Percentiles rank a stretch among this genome's conserved stretches.
These are phyloP conservation scores for Nipponia nippon DNA, from an alignment of 2,113 vertebrate species.

Conservation along the genomic window DNA sequence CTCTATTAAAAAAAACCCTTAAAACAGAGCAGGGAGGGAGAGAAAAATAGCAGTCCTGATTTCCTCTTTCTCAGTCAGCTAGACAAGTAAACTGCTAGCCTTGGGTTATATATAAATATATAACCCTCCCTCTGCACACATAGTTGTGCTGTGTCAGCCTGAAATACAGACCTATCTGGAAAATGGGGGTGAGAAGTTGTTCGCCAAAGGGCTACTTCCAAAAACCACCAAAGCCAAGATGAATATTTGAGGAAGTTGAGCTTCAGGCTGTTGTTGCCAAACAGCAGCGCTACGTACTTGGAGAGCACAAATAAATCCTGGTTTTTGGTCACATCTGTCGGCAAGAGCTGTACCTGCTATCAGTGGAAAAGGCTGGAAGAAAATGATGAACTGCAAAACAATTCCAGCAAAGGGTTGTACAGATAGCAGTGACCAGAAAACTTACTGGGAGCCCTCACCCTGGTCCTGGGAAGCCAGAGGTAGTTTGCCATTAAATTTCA, in stretches of 20 bases:
- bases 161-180: not conserved
- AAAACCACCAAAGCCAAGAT: not conserved
- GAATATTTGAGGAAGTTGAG: not conserved
- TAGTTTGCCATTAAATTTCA: not conserved
- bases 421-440: not conserved
- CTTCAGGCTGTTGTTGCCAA: not conserved
- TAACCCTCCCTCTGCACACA: not conserved
- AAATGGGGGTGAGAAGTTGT: accelerated
- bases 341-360: not conserved
- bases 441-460: not conserved
- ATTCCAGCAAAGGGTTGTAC: not conserved
- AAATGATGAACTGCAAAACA: not conserved
- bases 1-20: not conserved
- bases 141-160: not conserved
- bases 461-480: not conserved
- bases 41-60: not conserved
- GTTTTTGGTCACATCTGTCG: not conserved
- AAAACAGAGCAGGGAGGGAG: not conserved
- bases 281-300: accelerated
- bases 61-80: not conserved
- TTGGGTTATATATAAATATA: not conserved
- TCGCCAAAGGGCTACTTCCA: not conserved
- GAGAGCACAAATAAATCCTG: not conserved
- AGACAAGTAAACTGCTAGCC: not conserved
- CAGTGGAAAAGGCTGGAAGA: not conserved